phyloP scores from a whole-genome alignment of 2,797 vertebrate genomes.

The Holocentrus rufus region DNA sequence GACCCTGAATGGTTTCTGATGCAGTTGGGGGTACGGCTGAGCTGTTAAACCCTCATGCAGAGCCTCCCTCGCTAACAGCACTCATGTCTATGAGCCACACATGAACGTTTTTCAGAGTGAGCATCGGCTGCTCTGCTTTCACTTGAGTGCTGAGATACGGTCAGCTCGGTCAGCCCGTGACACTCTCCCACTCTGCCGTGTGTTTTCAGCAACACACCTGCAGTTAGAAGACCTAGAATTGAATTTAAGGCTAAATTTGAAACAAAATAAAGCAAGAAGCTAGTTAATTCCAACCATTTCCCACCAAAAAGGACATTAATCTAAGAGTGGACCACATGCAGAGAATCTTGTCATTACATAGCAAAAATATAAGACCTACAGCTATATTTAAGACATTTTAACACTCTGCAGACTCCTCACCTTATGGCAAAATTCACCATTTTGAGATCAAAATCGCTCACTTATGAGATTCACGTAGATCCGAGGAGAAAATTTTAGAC shows the following conservation, averaged over 20 bases:
- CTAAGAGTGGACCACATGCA: too few relatives aligned
- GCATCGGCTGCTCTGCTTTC: constrained; percentile 6
- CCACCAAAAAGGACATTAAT: too few relatives aligned
- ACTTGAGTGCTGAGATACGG: constrained; percentile 20
- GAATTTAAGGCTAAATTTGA: constrained; percentile 40
- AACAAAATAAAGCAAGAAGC: too few relatives aligned
- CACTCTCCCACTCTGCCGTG: constrained; percentile 22
- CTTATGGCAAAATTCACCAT: too few relatives aligned
- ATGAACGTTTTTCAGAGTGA: background rate
- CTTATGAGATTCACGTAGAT: too few relatives aligned
- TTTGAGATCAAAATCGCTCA: too few relatives aligned
- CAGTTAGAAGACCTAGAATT: constrained; percentile 20
- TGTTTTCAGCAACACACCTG: constrained; percentile 10
- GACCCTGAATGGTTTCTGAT: constrained; percentile 58
- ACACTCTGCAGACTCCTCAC: too few relatives aligned
- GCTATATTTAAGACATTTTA: too few relatives aligned
- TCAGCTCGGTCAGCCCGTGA: constrained; percentile 22
- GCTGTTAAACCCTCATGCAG: constrained; percentile 50
- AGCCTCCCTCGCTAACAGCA: constrained; percentile 26
- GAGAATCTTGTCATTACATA: too few relatives aligned
- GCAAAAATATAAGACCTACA: too few relatives aligned
- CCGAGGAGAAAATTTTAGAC: too few relatives aligned
- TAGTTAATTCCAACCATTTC: too few relatives aligned
- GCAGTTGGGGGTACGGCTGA: constrained; percentile 38
- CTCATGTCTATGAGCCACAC: constrained; percentile 24